Conservation (phyloP, 64 coral and sea anemone genomes). For the Anthopleura sola region DNA sequence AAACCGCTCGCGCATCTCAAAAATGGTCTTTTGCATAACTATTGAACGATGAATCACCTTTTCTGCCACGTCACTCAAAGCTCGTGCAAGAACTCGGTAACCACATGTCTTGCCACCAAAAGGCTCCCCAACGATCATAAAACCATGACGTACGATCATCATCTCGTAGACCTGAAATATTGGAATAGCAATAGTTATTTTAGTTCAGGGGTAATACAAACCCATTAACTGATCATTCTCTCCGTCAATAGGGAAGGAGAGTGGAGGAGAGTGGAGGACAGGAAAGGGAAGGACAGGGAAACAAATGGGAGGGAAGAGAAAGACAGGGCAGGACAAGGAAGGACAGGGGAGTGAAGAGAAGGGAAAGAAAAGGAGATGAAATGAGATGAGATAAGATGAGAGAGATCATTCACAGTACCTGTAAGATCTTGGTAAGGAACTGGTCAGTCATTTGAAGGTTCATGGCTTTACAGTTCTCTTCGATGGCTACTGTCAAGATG, state of each 20-base stretch:
- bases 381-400: too few species aligned
- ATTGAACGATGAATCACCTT: slow-evolving; percentile 35
- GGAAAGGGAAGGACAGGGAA: too few species aligned
- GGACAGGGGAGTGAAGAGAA: too few species aligned
- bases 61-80: slow-evolving; percentile 85
- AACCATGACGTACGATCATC: slow-evolving; percentile 99
- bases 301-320: too few species aligned
- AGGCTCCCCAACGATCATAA: slow-evolving; percentile 98
- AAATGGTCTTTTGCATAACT: too few species aligned
- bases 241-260: neutral
- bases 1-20: too few species aligned
- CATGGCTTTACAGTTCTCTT: slow-evolving; percentile 95
- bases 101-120: slow-evolving; percentile 96
- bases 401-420: too few species aligned
- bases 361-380: neutral
- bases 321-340: too few species aligned
- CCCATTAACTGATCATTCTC: too few species aligned
- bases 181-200: neutral
- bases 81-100: slow-evolving; percentile 84
- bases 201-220: neutral
- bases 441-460: slow-evolving; percentile 91
- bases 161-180: slow-evolving; percentile 85
- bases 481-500: slow-evolving; percentile 67
- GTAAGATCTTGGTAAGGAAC: slow-evolving; percentile 92
- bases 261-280: too few species aligned